Conservation (phyloP, 2,888 invertebrate species). For the Ligdia adustata region DNA sequence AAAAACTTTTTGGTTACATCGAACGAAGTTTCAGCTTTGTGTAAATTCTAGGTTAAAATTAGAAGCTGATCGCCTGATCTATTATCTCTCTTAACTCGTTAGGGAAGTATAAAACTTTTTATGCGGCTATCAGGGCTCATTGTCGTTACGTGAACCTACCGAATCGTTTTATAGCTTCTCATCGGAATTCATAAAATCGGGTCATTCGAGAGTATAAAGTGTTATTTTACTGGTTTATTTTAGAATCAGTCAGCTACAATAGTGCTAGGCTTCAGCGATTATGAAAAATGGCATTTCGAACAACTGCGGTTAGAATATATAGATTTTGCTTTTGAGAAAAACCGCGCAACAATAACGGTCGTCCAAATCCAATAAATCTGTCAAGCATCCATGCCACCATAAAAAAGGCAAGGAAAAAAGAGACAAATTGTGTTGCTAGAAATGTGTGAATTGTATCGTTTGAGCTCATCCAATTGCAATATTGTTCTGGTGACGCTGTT, state of each 20-base stretch:
- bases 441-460: constrained; percentile 46
- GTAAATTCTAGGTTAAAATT: constrained; percentile 35
- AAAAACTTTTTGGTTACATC: constrained; percentile 35
- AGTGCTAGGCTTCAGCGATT: neutral
- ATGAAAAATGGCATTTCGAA: constrained; percentile 4
- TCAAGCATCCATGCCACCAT: constrained; percentile 21
- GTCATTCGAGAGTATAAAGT: constrained; percentile 13
- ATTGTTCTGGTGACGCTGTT: constrained; percentile 51
- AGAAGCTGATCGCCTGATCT: constrained; percentile 25
- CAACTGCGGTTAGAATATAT: neutral
- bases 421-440: constrained; percentile 32
- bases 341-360: constrained; percentile 18
- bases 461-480: constrained; percentile 49
- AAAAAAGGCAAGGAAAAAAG: constrained; percentile 27
- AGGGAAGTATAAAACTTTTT: constrained; percentile 34
- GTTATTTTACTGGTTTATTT: constrained; percentile 1
- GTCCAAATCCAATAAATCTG: constrained; percentile 24
- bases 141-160: constrained; percentile 31
- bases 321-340: constrained; percentile 12
- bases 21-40: constrained; percentile 35
- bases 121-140: constrained; percentile 34
- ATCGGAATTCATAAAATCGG: constrained; percentile 26
- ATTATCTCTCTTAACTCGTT: constrained; percentile 30
- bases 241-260: neutral
- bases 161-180: constrained; percentile 33